Base-by-base conservation (phyloP, 2,888 invertebrate genomes). In the Hirtodrosophila cameraria region DNA sequence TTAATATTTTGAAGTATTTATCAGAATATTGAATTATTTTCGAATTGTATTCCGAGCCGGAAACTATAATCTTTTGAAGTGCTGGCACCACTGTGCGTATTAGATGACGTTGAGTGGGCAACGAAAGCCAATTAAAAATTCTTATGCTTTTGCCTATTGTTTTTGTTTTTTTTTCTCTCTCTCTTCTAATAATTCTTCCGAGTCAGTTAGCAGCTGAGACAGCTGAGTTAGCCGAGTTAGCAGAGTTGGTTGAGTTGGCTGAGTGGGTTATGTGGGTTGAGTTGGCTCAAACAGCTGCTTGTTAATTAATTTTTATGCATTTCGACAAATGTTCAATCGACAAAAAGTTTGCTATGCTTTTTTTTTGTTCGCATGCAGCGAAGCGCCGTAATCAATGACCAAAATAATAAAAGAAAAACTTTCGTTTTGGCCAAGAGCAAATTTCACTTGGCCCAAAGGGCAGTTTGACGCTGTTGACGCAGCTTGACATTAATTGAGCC, bases 241-340 rank as follows among this genome's bases (percentile, higher is more conserved):
- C 31, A 43, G 42, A 52, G 39, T n/a, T n/a, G n/a, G n/a, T n/a
- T n/a, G n/a, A 52, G 39, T n/a, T n/a, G n/a, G 33, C 25, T 7
- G 9, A 43, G 48, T 12, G 28, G 30, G 28, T 11, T 6, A 5
- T 4, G 28, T 25, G 30, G 52, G 30, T 25, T 42, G 42, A n/a
- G n/a, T n/a, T n/a, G n/a, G n/a, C n/a, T n/a, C n/a, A 52, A 38
- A 50, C 78, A 61, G 53, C 73, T 54, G 71, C 64, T 79, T 79
- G 80, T 85, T 87, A 87, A 87, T 82, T 87, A 87, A 87, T 75
- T 79, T 86, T 82, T 73, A 87, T 87, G 86, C 86, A 87, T 73
- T 87, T 73, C 63, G 46, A 73, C 83, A 66, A 85, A 68, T 69
- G 67, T 83, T 81, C 64, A 60, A 78, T 58, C 48, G 18, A 20